Conservation (phyloP, 2,113 vertebrate species). For the Ochotona curzoniae region DNA sequence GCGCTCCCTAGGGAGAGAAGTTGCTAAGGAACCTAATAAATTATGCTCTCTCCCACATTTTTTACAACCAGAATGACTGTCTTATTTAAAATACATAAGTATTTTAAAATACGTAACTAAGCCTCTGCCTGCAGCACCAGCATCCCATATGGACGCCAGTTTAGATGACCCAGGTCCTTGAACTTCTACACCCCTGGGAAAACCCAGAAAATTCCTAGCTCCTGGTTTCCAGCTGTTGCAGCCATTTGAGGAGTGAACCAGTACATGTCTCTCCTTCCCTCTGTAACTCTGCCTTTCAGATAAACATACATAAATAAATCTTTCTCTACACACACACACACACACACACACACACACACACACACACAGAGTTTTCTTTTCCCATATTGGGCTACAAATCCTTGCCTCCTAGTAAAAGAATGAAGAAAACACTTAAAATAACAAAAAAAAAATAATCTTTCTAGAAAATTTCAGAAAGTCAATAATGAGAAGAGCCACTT, state of each 20-base stretch:
- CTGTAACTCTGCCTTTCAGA: too few relatives aligned
- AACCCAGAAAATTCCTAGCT: too few relatives aligned
- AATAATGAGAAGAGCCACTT: background rate
- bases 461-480: conserved; percentile 36
- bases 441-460: background rate
- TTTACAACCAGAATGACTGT: conserved; percentile 9
- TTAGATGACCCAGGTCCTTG: too few relatives aligned
- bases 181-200: too few relatives aligned
- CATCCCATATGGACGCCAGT: too few relatives aligned
- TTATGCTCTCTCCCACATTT: background rate
- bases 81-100: conserved; percentile 58
- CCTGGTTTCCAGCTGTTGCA: too few relatives aligned
- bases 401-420: background rate
- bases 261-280: too few relatives aligned
- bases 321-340: background rate
- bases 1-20: background rate
- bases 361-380: background rate
- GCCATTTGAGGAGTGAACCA: too few relatives aligned
- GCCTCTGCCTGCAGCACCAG: too few relatives aligned
- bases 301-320: too few relatives aligned
- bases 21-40: background rate
- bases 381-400: background rate
- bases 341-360: background rate
- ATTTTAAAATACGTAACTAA: too few relatives aligned
- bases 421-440: conserved; percentile 21